Conservation (phyloP, 2,797 vertebrate genomes). For the Arrhamphus sclerolepis region DNA sequence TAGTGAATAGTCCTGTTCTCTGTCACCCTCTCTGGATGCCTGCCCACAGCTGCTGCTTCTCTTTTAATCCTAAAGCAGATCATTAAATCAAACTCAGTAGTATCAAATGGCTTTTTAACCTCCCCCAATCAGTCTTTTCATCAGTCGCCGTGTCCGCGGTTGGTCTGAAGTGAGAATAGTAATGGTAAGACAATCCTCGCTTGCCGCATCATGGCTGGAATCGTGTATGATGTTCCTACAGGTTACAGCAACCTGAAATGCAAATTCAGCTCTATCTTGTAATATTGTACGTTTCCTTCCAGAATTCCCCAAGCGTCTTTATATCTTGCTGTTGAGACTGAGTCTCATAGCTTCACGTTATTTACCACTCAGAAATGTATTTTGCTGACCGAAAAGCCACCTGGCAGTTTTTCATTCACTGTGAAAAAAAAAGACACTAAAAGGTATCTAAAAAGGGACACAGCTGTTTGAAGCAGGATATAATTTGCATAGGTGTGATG, state of each 20-base stretch:
- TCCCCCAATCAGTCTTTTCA: conserved; percentile 75
- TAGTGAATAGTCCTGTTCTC: conserved; percentile 57
- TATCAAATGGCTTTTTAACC: conserved; percentile 77
- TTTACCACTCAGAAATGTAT: no score
- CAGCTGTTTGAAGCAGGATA: no score
- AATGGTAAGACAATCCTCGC: conserved; percentile 80
- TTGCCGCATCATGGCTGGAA: conserved; percentile 72
- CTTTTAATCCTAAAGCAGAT: conserved; percentile 64
- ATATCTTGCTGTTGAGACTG: not conserved
- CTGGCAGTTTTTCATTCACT: no score
- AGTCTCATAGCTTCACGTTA: no score
- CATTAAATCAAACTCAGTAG: conserved; percentile 64
- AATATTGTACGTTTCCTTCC: conserved; percentile 21
- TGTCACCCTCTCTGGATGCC: conserved; percentile 38
- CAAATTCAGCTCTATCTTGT: conserved; percentile 27
- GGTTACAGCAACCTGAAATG: conserved; percentile 43
- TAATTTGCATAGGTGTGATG: no score
- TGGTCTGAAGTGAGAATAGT: conserved; percentile 70
- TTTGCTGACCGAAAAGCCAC: no score
- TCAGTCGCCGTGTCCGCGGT: conserved; percentile 65
- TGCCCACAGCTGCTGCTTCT: conserved; percentile 41
- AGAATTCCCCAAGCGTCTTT: not conserved
- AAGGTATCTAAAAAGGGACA: no score
- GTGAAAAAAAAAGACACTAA: no score
- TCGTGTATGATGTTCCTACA: conserved; percentile 50